Evolutionary conservation across 2,113 vertebrate species (phyloP).

Genomic region (Bubalus kerabau): DNA sequence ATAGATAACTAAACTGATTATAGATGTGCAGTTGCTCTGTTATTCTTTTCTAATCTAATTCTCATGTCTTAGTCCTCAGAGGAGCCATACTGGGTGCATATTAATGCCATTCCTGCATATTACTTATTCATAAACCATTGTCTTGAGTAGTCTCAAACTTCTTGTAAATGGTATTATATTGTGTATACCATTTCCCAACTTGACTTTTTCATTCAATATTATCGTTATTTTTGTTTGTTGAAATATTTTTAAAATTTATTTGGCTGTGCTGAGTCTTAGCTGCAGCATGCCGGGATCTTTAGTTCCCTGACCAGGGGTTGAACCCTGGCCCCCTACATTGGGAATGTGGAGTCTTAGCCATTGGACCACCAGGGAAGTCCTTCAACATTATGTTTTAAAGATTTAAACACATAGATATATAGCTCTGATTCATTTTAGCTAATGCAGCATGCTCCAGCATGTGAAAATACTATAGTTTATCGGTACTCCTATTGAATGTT

Average conservation of each 20-base stretch:
- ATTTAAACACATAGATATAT: not conserved
- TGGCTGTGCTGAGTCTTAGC: not conserved
- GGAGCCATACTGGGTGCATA: not conserved
- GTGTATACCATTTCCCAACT: not conserved
- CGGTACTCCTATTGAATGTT: not conserved
- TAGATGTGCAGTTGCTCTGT: not conserved
- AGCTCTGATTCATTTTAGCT: not conserved
- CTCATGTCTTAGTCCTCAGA: not conserved
- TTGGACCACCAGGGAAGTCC: not conserved
- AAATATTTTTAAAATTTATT: not conserved
- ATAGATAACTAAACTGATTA: not conserved
- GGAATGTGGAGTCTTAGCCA: not conserved
- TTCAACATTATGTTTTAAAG: not conserved
- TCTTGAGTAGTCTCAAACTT: not conserved
- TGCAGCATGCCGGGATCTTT: not conserved
- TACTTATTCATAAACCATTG: not conserved
- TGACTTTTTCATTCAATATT: not conserved
- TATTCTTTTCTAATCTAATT: not conserved
- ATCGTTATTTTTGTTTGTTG: not conserved
- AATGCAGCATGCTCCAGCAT: not conserved
- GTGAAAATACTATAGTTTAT: not conserved
- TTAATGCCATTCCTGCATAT: not conserved
- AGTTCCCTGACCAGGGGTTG: not conserved
- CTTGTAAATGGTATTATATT: not conserved
- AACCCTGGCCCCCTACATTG: not conserved